These are phyloP conservation scores for Mustelus asterias DNA, from an alignment of 2,113 vertebrate genomes.

Conservation along the genomic window DNA sequence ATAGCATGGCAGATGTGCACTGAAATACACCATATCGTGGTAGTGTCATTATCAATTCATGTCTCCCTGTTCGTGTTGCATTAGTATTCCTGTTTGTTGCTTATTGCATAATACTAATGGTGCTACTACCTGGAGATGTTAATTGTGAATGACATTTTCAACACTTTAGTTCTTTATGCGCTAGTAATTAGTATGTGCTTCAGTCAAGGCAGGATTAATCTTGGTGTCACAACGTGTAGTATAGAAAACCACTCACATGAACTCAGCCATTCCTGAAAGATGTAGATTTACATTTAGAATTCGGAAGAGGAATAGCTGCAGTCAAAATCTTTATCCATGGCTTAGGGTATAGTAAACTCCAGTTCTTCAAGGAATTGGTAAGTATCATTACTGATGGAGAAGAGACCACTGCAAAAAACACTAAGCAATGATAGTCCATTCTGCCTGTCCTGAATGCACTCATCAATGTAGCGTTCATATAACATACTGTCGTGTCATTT, in stretches of 20 bases:
- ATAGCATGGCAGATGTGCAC: conserved; percentile 1
- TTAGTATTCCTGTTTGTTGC: conserved; percentile 23
- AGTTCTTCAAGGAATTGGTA: not conserved
- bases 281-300: not conserved
- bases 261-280: not conserved
- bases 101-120: conserved; percentile 17
- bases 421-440: not conserved
- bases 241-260: not conserved
- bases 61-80: conserved; percentile 9
- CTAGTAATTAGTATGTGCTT: conserved; percentile 25
- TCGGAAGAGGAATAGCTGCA: not conserved
- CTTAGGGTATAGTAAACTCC: not conserved
- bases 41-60: conserved; percentile 8
- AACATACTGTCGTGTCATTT: not conserved
- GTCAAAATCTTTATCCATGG: conserved; percentile 4
- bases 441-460: not conserved
- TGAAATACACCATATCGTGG: not conserved
- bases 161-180: not conserved
- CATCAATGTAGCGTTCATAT: not conserved
- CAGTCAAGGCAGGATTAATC: conserved; percentile 14
- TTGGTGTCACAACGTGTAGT: not conserved
- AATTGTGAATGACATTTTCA: conserved; percentile 35
- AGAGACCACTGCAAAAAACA: not conserved
- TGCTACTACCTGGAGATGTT: conserved; percentile 21
- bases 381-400: not conserved